Conservation (phyloP, 2,888 invertebrate genomes). For the Stegophylla sp. region DNA sequence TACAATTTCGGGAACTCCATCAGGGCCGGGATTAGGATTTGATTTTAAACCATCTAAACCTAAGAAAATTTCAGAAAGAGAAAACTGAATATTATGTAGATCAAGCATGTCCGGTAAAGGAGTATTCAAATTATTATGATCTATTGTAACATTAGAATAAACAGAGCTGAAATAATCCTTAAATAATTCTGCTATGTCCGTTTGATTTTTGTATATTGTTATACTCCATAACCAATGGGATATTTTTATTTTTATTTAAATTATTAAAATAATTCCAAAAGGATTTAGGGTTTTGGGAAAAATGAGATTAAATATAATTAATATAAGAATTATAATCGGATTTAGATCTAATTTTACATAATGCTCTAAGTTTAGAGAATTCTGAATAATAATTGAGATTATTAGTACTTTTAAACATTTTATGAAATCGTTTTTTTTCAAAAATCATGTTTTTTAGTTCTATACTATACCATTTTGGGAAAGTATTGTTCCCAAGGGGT, state of each 20-base stretch:
- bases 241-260: no score
- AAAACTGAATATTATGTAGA: not conserved
- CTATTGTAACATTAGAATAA: not conserved
- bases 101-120: not conserved
- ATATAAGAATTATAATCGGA: no score
- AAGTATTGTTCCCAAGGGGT: not conserved
- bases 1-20: not conserved
- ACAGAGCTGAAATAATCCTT: not conserved
- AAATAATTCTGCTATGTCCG: not conserved
- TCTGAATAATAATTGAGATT: no score
- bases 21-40: not conserved
- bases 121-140: not conserved
- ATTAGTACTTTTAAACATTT: no score
- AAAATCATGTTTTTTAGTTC: not conserved
- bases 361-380: no score
- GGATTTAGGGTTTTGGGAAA: no score
- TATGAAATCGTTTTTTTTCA: no score
- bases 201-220: not conserved
- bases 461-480: not conserved
- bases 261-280: no score
- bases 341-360: no score
- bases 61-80: not conserved
- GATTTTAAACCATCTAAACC: not conserved
- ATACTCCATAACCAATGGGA: no score
- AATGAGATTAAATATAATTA: no score